These are phyloP conservation scores for Thamnophis elegans DNA, from an alignment of 2,797 vertebrate species.

Conservation along the genomic window DNA sequence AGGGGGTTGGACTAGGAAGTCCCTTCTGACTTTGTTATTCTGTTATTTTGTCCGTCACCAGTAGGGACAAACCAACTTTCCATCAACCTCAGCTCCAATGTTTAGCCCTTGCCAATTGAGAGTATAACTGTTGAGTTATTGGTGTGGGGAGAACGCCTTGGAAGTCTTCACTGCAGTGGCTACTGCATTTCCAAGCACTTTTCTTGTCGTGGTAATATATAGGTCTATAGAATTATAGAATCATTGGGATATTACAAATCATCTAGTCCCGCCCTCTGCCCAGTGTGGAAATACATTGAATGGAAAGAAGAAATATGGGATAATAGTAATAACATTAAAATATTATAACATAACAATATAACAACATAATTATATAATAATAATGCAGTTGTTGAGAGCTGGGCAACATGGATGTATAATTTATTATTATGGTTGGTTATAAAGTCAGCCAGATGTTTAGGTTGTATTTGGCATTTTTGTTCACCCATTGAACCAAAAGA, in stretches of 20 bases:
- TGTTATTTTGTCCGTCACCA: neutral
- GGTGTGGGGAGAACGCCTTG: neutral
- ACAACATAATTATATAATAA: neutral
- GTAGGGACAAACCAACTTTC: neutral
- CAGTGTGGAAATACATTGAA: neutral
- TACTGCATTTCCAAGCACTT: neutral
- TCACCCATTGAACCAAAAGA: neutral
- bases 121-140: neutral
- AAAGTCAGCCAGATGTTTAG: neutral
- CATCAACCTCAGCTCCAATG: neutral
- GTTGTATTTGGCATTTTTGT: neutral
- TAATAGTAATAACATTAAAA: neutral
- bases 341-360: neutral
- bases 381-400: neutral
- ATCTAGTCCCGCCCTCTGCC: neutral
- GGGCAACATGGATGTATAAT: neutral
- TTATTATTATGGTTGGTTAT: neutral
- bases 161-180: neutral
- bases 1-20: neutral
- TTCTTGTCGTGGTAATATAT: neutral
- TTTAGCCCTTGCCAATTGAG: neutral
- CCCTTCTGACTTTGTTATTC: neutral
- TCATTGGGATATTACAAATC: neutral
- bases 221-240: neutral
- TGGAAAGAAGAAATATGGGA: neutral